Evolutionary conservation across 2,113 vertebrate genomes (phyloP).

Genomic region (Phyllostomus hastatus): DNA sequence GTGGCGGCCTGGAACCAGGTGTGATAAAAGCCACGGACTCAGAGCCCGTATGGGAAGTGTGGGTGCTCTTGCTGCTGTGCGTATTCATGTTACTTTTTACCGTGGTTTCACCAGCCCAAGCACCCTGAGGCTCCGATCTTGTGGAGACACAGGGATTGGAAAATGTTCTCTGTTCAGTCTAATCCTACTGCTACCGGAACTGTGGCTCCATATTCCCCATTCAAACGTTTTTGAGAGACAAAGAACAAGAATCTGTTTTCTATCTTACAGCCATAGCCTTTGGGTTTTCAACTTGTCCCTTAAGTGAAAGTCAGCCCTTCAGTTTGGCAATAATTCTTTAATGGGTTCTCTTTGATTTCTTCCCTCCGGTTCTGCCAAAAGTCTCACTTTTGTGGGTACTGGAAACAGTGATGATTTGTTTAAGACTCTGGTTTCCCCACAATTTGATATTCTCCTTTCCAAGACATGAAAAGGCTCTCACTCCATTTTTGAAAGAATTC

Average conservation of each 20-base stretch:
- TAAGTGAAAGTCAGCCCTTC: not conserved
- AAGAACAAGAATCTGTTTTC: not conserved
- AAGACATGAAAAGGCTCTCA: not conserved
- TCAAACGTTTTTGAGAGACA: not conserved
- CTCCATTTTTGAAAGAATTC: not conserved
- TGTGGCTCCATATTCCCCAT: not conserved
- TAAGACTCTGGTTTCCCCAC: not conserved
- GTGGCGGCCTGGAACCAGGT: not conserved
- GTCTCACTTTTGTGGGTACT: not conserved
- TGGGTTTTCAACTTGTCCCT: not conserved
- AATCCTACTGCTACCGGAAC: not conserved
- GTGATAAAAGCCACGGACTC: not conserved
- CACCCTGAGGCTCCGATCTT: not conserved
- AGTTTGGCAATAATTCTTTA: slow-evolving; percentile 10
- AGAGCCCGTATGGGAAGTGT: not conserved
- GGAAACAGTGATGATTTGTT: slow-evolving; percentile 9
- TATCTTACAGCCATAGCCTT: not conserved
- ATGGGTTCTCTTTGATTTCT: not conserved
- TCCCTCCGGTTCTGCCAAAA: not conserved
- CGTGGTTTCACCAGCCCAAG: not conserved
- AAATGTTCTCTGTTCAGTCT: not conserved
- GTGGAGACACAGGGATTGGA: not conserved
- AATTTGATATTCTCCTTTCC: slow-evolving; percentile 15
- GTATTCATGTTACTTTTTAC: not conserved
- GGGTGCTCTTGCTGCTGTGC: not conserved